Conservation (phyloP, 2,888 invertebrate species). For the Pristionchus entomophagus region DNA sequence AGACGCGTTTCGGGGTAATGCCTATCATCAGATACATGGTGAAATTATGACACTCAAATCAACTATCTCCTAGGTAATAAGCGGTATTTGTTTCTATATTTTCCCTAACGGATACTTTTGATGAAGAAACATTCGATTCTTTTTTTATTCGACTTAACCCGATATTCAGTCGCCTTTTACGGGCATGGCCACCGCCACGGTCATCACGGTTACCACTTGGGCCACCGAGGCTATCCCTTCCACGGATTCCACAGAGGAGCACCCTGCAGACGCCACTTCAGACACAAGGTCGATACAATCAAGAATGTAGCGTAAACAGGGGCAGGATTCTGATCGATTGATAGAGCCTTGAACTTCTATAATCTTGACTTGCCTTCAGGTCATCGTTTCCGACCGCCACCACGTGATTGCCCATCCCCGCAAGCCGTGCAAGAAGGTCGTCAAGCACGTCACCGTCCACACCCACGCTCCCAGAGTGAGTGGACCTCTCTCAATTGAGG, state of each 20-base stretch:
- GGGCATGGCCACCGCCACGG: not conserved
- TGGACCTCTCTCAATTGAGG: not conserved
- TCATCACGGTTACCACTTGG: not conserved
- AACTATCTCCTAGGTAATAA: too few species aligned
- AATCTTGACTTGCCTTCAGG: not conserved
- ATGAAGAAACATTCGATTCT: too few species aligned
- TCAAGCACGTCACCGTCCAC: conserved; percentile 35
- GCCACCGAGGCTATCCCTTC: not conserved
- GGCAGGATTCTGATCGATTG: not conserved
- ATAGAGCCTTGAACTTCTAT: not conserved
- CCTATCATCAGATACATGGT: too few species aligned
- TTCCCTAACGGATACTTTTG: too few species aligned
- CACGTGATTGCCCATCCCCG: conserved; percentile 19
- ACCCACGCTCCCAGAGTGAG: not conserved
- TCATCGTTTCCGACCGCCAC: conserved; percentile 7
- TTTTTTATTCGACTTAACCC: too few species aligned
- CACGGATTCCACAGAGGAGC: not conserved
- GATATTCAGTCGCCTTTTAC: not conserved
- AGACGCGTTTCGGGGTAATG: too few species aligned
- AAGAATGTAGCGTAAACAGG: too few species aligned
- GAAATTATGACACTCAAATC: too few species aligned
- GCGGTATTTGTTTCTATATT: too few species aligned
- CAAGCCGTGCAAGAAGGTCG: conserved; percentile 40
- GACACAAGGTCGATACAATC: not conserved
- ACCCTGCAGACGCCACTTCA: not conserved